Base-by-base conservation (phyloP, 2,888 invertebrate genomes). In the Brachyptera putata region DNA sequence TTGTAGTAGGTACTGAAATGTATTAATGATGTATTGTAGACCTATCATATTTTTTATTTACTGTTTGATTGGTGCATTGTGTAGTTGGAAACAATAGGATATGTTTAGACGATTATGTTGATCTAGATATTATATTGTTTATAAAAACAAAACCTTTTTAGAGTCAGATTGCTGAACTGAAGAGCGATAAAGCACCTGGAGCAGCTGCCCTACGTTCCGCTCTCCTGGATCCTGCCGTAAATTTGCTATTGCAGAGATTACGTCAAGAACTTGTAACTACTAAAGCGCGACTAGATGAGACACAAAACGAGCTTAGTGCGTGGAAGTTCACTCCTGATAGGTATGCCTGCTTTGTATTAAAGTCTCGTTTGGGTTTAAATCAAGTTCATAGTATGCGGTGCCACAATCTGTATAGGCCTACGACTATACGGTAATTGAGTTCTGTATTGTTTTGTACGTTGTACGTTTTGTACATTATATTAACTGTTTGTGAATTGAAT, bases 301-400 rank as follows among this genome's bases (percentile, higher is more conserved):
- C 95, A 16, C 97, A 97, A 76, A 95, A 94, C 76, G 98, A 98
- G 80, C 80, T 98, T 48, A 91, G 93, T 59, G 97, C 98, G 1
- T 98, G 97, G 96, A 98, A 98, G 77, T 98, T 98, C 76, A 97
- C 97, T 13, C 95, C 97, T n/a, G 98, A 98, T 76, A 96, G 84
- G 84, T 85, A n/a, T n/a, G n/a, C n/a, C n/a, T 66, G 64, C 48
- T 13, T 16, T 57, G 18, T 34, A 11, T 5, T 11, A 5, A 34
- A 34, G 11, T 9, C 34, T 11, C 5, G 34, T 34, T 34, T 9
- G 34, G 34, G n/a, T n/a, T n/a, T n/a, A n/a, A n/a, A 14, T 37
- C 37, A 2, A 14, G 24, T 24, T 13, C n/a, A 9, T n/a, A n/a
- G n/a, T n/a, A n/a, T n/a, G n/a, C n/a, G n/a, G n/a, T n/a, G n/a